phyloP scores from a whole-genome alignment of 2,797 vertebrate genomes.

The Linurgus olivaceus region DNA sequence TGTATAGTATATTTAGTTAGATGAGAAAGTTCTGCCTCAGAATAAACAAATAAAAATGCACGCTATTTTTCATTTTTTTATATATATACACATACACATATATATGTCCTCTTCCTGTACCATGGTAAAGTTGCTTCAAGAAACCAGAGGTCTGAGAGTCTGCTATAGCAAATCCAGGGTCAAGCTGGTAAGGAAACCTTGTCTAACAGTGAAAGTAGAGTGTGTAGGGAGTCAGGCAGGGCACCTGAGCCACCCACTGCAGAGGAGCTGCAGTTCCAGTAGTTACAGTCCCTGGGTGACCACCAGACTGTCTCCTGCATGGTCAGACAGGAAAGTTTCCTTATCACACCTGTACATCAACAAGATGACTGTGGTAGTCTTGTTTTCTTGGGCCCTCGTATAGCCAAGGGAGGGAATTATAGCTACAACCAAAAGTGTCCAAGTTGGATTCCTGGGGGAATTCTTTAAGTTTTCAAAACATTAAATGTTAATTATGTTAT shows the following conservation, averaged over 20 bases:
- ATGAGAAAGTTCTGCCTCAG: background rate
- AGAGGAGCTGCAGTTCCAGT: background rate
- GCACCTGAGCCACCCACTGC: background rate
- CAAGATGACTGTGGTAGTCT: background rate
- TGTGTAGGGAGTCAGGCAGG: background rate
- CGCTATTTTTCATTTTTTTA: background rate
- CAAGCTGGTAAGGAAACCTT: background rate
- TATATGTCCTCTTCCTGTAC: background rate
- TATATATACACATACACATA: too few relatives aligned
- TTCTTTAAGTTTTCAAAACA: background rate
- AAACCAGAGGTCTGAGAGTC: background rate
- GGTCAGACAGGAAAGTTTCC: background rate
- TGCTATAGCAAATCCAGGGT: background rate
- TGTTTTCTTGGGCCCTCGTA: background rate
- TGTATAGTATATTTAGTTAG: background rate
- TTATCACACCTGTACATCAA: background rate
- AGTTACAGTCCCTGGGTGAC: background rate
- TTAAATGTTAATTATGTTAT: slow-evolving; percentile 22
- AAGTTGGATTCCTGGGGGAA: background rate
- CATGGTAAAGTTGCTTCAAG: background rate
- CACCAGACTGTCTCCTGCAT: background rate
- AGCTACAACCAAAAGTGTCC: background rate
- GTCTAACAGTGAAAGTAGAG: background rate
- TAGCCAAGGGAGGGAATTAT: background rate
- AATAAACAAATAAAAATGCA: background rate